A percentile compares a stretch with the other conserved stretches of the same genome.
Evolutionary conservation across 1,140 invertebrate genomes (phyloP).

Genomic region (Ceratina japonica): DNA sequence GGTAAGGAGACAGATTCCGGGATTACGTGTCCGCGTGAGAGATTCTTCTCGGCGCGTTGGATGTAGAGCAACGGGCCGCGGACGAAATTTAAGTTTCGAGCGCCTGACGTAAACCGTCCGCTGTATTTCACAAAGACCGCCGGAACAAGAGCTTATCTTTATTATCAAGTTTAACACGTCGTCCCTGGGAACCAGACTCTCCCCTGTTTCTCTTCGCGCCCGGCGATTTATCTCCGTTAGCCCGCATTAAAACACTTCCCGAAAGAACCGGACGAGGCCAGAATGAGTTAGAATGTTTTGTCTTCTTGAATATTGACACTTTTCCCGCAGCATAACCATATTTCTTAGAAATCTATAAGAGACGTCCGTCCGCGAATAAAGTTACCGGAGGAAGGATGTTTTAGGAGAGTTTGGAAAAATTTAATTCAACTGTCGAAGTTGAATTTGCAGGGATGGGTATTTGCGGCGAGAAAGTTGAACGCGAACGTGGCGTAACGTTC

Average conservation of each 20-base stretch:
- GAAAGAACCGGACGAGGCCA: background rate
- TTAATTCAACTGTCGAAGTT: background rate
- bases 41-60: background rate
- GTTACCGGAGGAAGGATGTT: background rate
- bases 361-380: too few relatives aligned
- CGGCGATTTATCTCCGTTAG: background rate
- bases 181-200: background rate
- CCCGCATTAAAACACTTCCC: background rate
- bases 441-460: constrained; percentile 22
- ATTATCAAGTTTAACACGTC: background rate
- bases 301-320: too few relatives aligned
- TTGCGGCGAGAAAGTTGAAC: constrained; percentile 11
- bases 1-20: background rate
- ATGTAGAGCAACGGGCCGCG: constrained; percentile 9
- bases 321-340: too few relatives aligned
- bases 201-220: too few relatives aligned
- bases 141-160: background rate
- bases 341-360: background rate
- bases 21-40: background rate
- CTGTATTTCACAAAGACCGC: background rate
- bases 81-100: constrained; percentile 6
- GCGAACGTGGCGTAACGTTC: constrained; percentile 16
- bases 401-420: background rate
- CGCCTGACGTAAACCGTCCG: background rate
- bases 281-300: too few relatives aligned